These are phyloP conservation scores for Ariolimax columbianus DNA, from an alignment of 2,888 invertebrate genomes.

Conservation along the genomic window DNA sequence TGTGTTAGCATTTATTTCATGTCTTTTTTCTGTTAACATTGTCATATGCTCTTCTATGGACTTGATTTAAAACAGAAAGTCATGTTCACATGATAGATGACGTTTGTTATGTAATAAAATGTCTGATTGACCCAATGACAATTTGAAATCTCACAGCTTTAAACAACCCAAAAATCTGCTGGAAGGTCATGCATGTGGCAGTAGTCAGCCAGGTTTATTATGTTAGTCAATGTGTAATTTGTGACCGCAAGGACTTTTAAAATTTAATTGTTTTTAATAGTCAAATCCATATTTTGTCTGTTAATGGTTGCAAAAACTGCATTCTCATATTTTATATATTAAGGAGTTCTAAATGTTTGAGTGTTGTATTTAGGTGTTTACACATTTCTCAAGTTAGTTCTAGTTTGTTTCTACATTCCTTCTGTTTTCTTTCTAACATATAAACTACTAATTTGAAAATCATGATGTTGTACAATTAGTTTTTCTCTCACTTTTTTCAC, in stretches of 20 bases:
- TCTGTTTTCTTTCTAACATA: not conserved
- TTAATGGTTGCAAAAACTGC: not conserved
- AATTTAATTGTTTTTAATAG: not conserved
- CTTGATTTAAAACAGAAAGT: not conserved
- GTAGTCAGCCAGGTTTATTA: not conserved
- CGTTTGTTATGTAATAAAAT: not conserved
- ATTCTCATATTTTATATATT: not conserved
- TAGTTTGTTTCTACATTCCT: conserved; percentile 7
- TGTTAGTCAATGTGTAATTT: not conserved
- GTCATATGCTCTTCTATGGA: not conserved
- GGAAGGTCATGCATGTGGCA: not conserved
- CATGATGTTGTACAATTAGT: not conserved
- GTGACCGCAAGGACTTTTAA: not conserved
- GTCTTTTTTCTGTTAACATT: not conserved
- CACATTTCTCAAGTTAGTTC: not conserved
- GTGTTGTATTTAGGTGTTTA: conserved; percentile 7
- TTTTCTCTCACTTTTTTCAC: not conserved
- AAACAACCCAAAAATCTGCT: not conserved
- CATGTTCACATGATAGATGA: not conserved
- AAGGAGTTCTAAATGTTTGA: not conserved
- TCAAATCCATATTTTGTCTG: not conserved
- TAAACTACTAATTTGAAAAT: not conserved
- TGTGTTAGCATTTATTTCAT: not conserved
- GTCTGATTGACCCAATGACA: not conserved
- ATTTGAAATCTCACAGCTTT: not conserved